A percentile compares a stretch with the other conserved stretches of the same genome.
Evolutionary conservation across 2,797 vertebrate genomes (phyloP).

Genomic region (Cryptoprocta ferox): DNA sequence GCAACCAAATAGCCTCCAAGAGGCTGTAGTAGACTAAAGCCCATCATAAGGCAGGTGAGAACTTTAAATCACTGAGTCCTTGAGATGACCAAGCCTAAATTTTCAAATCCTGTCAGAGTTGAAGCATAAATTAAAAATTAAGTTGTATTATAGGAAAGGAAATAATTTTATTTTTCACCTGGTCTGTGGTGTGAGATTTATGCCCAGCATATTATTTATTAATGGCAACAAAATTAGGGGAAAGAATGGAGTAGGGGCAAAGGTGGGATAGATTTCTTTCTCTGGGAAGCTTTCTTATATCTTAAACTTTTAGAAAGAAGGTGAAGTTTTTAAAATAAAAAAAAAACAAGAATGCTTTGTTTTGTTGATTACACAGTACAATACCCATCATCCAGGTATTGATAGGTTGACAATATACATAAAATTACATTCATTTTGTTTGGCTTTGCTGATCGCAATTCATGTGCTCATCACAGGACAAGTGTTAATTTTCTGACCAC

Average conservation of each 20-base stretch:
- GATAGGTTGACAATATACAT: conserved; percentile 1
- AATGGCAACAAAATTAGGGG: neutral
- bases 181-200: neutral
- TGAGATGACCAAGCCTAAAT: neutral
- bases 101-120: neutral
- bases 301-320: neutral
- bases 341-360: neutral
- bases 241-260: neutral
- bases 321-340: neutral
- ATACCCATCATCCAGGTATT: neutral
- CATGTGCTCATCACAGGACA: neutral
- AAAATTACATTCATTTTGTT: neutral
- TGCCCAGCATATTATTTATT: neutral
- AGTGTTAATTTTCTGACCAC: conserved; percentile 54
- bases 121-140: neutral
- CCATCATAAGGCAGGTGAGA: neutral
- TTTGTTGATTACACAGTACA: neutral
- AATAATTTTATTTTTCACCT: neutral
- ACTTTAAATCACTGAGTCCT: neutral
- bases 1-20: neutral
- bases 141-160: neutral
- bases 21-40: neutral
- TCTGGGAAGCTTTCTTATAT: neutral
- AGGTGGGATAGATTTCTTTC: neutral
- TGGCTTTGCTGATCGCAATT: neutral